Base-by-base conservation (phyloP, 2,888 invertebrate species). In the Drosophila atripex region DNA sequence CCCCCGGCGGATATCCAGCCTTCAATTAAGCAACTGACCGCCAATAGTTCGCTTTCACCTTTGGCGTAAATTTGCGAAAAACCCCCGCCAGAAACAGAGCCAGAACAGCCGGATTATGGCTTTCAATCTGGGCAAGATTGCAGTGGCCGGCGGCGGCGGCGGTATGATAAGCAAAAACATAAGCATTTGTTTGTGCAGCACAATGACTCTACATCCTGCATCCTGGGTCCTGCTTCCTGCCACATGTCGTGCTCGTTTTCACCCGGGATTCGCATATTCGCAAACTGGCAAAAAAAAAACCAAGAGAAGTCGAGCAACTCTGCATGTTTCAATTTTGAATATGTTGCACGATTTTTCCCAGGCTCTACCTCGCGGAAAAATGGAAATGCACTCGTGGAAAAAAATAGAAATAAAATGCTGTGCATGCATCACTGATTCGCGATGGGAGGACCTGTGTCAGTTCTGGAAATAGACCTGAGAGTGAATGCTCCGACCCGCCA, bases 21-120 rank as follows among this genome's bases (percentile, higher is more conserved):
- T 85, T 87, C 80, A 85, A 80, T 80, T 85, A 76, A 73, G 69
- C 76, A 80, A 73, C 78, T 80, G 86, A 78, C 86, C 76, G 76
- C 82, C 83, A 85, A 87, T 78, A 73, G 73, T 78, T 64, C 41
- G 51, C 65, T 77, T 78, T 80, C 73, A 73, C 68, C 83, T 86
- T 72, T 8, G 32, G 38, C 9, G 32, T 23, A 14, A 43, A 39
- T 61, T 61, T 52, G 23, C 39, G 60, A 21, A 30, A 49, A 56
- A 25, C 16, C 32, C 12, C 28, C 41, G n/a, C 14, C 52, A 35
- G 1, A 9, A 14, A 14, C 51, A 21, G 51, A 12, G 28, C 6
- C 32, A 43, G 25, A 43, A 53, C 63, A 12, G 38, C 28, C 35
- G 53, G 53, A 53, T 30, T 46, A 66, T 46, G 65, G 56, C 46